Conservation (phyloP, 2,113 vertebrate species). For the Heliornis fulica region DNA sequence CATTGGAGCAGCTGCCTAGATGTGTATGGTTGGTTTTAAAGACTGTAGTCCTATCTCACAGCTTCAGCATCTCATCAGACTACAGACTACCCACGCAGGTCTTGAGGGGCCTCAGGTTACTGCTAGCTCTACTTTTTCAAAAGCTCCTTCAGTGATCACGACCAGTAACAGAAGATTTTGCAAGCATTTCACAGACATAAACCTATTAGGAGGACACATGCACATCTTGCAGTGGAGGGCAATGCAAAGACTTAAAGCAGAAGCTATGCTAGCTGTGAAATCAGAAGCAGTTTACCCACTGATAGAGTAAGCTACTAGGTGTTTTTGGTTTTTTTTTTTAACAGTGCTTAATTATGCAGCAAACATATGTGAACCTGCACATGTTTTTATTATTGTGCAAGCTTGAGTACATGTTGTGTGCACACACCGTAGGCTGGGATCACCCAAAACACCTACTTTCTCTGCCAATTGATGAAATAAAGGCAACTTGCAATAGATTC, state of each 20-base stretch:
- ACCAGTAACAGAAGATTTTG: neutral
- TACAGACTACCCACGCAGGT: neutral
- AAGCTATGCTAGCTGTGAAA: neutral
- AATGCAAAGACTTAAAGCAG: neutral
- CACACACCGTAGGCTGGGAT: neutral
- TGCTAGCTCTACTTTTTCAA: neutral
- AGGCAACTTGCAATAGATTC: neutral
- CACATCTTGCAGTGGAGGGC: neutral
- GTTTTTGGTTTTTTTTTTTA: fast-evolving
- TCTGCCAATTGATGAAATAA: fast-evolving
- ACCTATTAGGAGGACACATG: neutral
- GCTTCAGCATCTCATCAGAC: neutral
- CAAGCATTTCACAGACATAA: neutral
- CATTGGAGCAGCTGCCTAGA: neutral
- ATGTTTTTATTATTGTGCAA: neutral
- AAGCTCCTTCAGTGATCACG: neutral
- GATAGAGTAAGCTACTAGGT: neutral
- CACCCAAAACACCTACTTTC: neutral
- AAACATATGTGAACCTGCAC: neutral
- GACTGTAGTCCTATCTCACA: neutral
- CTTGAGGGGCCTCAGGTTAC: neutral
- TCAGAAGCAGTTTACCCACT: neutral
- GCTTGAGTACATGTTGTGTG: neutral
- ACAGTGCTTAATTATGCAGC: neutral
- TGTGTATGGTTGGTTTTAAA: neutral